Evolutionary conservation across 2,797 vertebrate genomes (phyloP).

Genomic region (Dicrostonyx torquatus): DNA sequence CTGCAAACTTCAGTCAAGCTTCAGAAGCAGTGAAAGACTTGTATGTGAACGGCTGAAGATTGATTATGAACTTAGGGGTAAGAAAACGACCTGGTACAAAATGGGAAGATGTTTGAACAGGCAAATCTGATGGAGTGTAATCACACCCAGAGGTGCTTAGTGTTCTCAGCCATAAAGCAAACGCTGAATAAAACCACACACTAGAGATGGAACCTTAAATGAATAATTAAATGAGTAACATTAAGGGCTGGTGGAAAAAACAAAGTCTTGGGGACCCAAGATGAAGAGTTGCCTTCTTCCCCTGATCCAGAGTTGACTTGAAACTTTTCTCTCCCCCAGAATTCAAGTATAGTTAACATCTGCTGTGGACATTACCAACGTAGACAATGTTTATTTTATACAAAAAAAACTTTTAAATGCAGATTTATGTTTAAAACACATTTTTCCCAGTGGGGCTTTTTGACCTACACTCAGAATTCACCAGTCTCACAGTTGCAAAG

Average conservation of each 20-base stretch:
- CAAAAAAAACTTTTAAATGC: not conserved
- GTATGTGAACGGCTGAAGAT: not conserved
- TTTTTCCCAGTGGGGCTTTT: not conserved
- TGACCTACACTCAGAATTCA: not conserved
- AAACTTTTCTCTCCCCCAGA: not conserved
- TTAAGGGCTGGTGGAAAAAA: not conserved
- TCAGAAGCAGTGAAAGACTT: not conserved
- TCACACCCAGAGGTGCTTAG: not conserved
- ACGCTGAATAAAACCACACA: not conserved
- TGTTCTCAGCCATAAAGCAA: not conserved
- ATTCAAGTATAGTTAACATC: not conserved
- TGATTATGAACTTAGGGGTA: not conserved
- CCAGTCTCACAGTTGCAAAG: not conserved
- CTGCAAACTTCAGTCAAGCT: not conserved
- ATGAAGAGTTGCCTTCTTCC: not conserved
- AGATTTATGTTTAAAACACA: not conserved
- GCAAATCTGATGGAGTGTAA: not conserved
- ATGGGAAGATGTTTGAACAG: not conserved
- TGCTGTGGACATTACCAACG: not conserved
- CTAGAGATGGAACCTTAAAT: not conserved
- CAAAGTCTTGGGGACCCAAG: not conserved
- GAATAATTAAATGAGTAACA: not conserved
- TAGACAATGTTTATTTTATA: not conserved
- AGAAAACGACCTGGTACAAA: not conserved
- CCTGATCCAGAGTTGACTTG: not conserved